phyloP scores from a whole-genome alignment of 2,113 vertebrate genomes.

The Chelonoidis abingdonii region DNA sequence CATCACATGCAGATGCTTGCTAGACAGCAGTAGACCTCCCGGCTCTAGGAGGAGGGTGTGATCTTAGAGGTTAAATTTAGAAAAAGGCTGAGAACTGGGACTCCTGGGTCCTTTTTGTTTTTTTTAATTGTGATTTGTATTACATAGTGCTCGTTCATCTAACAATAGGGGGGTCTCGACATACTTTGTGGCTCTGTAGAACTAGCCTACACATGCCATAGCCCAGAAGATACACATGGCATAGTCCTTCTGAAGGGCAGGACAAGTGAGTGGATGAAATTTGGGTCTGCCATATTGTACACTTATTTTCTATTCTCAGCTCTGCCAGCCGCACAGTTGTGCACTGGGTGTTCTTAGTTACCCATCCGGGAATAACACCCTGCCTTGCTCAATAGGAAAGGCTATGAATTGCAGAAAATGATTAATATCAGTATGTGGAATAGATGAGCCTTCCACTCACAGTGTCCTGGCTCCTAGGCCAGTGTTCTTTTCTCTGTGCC shows the following conservation, averaged over 20 bases:
- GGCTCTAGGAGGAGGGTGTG: background rate
- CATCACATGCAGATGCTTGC: background rate
- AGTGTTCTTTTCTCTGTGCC: background rate
- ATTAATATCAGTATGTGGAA: background rate
- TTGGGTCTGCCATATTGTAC: background rate
- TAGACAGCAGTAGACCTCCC: background rate
- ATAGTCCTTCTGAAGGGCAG: background rate
- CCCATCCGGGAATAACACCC: background rate
- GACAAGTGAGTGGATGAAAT: background rate
- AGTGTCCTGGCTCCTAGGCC: background rate
- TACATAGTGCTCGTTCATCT: background rate
- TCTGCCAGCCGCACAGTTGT: background rate
- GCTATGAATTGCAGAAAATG: background rate
- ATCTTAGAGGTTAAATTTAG: background rate
- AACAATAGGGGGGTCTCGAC: background rate
- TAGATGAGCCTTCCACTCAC: background rate
- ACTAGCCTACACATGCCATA: background rate
- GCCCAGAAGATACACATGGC: background rate
- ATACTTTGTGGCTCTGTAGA: background rate
- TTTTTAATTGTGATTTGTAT: background rate
- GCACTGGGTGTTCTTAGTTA: background rate
- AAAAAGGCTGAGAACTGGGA: background rate
- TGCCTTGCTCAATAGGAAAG: accelerated
- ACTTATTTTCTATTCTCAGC: background rate
- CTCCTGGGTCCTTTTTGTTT: background rate